phyloP scores from a whole-genome alignment of 2,888 invertebrate species.

The Lumbricus terrestris region DNA sequence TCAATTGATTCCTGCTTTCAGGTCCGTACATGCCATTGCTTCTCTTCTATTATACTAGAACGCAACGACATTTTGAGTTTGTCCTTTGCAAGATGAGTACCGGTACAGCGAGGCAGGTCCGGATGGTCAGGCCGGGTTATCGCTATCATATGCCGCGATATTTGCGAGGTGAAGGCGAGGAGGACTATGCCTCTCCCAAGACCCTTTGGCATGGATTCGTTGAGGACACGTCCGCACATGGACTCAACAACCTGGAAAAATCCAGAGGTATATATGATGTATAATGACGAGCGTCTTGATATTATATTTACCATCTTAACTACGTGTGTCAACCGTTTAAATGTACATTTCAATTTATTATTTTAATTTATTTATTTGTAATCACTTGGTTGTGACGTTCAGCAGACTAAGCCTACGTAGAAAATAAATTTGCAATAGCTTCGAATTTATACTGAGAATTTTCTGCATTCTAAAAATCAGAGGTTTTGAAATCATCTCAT shows the following conservation, averaged over 20 bases:
- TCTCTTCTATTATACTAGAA: not conserved
- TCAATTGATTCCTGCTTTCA: not conserved
- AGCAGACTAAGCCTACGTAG: too few relatives aligned
- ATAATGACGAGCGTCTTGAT: too few relatives aligned
- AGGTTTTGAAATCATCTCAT: too few relatives aligned
- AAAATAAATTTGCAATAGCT: too few relatives aligned
- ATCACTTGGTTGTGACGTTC: too few relatives aligned
- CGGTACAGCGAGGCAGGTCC: not conserved
- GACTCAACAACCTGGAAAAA: not conserved
- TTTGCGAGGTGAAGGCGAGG: not conserved
- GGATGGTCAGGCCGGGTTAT: not conserved
- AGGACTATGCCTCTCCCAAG: not conserved
- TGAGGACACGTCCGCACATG: not conserved
- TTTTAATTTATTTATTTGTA: too few relatives aligned
- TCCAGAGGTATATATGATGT: not conserved
- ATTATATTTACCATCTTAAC: not conserved
- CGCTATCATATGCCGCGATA: not conserved
- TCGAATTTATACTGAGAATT: too few relatives aligned
- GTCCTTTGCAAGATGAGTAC: not conserved
- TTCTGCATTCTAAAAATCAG: too few relatives aligned
- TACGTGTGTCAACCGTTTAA: not conserved
- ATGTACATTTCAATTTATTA: not conserved
- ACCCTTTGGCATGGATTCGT: not conserved
- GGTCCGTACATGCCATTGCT: not conserved
- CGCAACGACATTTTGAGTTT: not conserved